Evolutionary conservation across 2,888 invertebrate species (phyloP).

Genomic region (Malthinus flaveolus): DNA sequence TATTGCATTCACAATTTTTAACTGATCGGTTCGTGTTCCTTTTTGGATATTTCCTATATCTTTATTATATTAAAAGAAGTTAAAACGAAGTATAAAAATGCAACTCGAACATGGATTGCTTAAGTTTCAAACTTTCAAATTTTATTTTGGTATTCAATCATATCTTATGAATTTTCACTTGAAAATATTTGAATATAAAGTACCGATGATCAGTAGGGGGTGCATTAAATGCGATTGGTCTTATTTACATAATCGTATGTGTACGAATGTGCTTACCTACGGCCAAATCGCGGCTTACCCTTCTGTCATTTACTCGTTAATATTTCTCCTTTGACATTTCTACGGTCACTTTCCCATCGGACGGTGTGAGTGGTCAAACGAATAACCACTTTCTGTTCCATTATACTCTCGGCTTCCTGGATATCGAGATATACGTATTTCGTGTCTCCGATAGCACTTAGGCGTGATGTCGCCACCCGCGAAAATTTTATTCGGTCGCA

Average conservation of each 20-base stretch:
- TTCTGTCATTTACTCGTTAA: constrained; percentile 30
- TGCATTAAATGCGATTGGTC: constrained; percentile 30
- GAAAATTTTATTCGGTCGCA: constrained; percentile 37
- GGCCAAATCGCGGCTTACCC: constrained; percentile 53
- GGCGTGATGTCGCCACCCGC: constrained; percentile 37
- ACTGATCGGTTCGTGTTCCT: constrained; percentile 30
- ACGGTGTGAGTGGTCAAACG: constrained; percentile 42
- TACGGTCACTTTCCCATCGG: constrained; percentile 39
- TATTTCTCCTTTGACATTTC: constrained; percentile 36
- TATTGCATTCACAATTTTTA: constrained; percentile 43
- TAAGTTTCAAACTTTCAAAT: constrained; percentile 45
- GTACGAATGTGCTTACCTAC: constrained; percentile 38
- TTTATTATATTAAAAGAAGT: constrained; percentile 38
- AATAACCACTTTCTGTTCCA: constrained; percentile 40
- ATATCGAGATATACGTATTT: constrained; percentile 33
- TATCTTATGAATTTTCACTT: constrained; percentile 42
- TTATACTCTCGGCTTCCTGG: constrained; percentile 37
- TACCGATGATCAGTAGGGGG: constrained; percentile 31
- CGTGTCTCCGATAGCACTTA: constrained; percentile 37
- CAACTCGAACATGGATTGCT: constrained; percentile 49
- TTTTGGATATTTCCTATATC: constrained; percentile 1
- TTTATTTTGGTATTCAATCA: constrained; percentile 39
- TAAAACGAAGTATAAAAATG: constrained; percentile 47
- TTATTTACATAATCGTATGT: constrained; percentile 47
- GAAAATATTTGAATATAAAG: constrained; percentile 48